These are phyloP conservation scores for Propsilocerus akamusi DNA, from an alignment of 1,140 invertebrate species.

Conservation along the genomic window DNA sequence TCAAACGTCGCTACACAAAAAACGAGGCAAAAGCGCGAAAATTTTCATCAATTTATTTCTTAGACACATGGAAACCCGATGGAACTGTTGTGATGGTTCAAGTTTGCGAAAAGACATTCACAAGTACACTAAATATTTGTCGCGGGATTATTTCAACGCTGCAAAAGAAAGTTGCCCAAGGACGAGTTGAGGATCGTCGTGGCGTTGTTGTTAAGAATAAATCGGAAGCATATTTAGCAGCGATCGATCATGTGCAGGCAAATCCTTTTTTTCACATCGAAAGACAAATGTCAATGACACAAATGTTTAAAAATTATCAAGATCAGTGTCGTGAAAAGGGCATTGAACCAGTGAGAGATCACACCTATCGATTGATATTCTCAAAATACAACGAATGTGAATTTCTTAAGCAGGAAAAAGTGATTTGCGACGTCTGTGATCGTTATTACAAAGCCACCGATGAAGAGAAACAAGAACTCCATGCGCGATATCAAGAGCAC, in stretches of 20 bases:
- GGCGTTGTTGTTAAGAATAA: neutral
- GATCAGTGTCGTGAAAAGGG: neutral
- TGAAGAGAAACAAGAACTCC: neutral
- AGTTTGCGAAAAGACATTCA: neutral
- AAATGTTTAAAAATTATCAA: neutral
- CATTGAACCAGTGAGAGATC: neutral
- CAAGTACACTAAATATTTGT: neutral
- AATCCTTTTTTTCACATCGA: neutral
- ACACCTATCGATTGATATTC: neutral
- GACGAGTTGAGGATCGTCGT: neutral
- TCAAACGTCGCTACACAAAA: neutral
- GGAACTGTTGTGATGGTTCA: neutral
- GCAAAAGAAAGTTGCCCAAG: neutral
- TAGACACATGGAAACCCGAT: neutral
- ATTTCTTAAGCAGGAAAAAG: neutral
- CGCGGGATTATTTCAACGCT: neutral
- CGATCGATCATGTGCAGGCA: neutral
- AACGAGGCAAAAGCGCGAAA: neutral
- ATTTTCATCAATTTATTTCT: neutral
- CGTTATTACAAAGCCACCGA: neutral
- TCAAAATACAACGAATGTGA: neutral
- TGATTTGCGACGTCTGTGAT: neutral
- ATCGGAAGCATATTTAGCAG: neutral
- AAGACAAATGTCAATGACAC: neutral
- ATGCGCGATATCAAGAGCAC: neutral